Conservation (phyloP, 2,113 vertebrate genomes). For the Henicopernis longicauda region DNA sequence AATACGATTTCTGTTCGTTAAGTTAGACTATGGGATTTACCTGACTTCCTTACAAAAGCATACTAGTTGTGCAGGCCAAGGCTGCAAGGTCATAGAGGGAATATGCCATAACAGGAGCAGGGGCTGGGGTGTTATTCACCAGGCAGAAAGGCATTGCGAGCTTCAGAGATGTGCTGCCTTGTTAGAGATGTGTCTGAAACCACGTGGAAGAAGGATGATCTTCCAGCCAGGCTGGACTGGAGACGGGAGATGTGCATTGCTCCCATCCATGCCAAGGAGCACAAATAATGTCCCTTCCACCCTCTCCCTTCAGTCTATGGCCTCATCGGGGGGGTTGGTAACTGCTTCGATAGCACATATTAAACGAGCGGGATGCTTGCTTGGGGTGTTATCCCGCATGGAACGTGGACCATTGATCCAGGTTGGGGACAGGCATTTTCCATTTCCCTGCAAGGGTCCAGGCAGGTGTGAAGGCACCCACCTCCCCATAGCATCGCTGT, state of each 20-base stretch:
- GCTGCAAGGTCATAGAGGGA: neutral
- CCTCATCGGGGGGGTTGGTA: neutral
- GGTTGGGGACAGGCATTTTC: neutral
- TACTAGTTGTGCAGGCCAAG: rapidly evolving
- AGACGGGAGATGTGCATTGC: neutral
- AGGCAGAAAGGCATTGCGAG: neutral
- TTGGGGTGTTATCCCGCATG: neutral
- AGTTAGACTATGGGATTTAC: neutral
- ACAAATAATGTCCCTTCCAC: neutral
- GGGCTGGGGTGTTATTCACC: neutral
- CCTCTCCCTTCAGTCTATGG: rapidly evolving
- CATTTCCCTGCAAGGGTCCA: neutral
- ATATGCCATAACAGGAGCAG: neutral
- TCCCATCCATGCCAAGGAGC: neutral
- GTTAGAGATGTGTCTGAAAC: neutral
- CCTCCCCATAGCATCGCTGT: neutral
- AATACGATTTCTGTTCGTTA: neutral
- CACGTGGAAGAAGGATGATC: neutral
- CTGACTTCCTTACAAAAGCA: neutral
- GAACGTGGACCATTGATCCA: neutral
- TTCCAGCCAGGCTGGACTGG: neutral
- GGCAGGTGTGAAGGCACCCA: neutral
- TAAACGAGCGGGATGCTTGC: rapidly evolving
- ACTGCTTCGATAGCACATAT: rapidly evolving
- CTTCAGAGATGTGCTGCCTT: neutral